These are phyloP conservation scores for Agrochola litura DNA, from an alignment of 2,888 invertebrate genomes.

Conservation along the genomic window DNA sequence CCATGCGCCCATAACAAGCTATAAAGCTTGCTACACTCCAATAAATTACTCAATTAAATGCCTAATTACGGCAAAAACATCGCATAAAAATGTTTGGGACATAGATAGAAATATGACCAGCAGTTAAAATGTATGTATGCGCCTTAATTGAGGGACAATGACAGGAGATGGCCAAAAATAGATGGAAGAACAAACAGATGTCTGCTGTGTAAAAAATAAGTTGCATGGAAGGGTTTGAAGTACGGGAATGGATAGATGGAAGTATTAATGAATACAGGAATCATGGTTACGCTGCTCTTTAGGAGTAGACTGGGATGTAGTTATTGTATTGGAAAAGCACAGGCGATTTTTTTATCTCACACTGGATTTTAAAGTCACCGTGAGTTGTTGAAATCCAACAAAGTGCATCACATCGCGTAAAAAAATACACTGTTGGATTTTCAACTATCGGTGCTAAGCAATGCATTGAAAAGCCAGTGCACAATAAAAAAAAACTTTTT, in stretches of 20 bases:
- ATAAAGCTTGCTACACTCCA: slow-evolving; percentile 73
- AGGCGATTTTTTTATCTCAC: too few relatives aligned
- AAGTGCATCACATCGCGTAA: too few relatives aligned
- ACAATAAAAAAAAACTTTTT: too few relatives aligned
- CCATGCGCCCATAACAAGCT: slow-evolving; percentile 61
- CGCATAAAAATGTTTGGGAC: slow-evolving; percentile 62
- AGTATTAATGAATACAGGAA: not conserved
- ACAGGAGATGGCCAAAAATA: slow-evolving; percentile 85
- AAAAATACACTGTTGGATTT: too few relatives aligned
- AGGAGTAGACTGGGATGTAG: not conserved
- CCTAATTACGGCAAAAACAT: slow-evolving; percentile 80
- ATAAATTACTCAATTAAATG: slow-evolving; percentile 85
- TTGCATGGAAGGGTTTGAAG: slow-evolving; percentile 62
- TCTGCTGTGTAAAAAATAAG: slow-evolving; percentile 78
- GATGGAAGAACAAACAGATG: slow-evolving; percentile 87
- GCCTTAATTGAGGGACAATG: slow-evolving; percentile 86
- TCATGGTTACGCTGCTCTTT: not conserved
- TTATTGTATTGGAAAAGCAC: too few relatives aligned
- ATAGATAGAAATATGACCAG: slow-evolving; percentile 81
- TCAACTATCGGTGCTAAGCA: too few relatives aligned
- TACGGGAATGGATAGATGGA: slow-evolving; percentile 7
- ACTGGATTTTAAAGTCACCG: too few relatives aligned
- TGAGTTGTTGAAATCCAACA: too few relatives aligned
- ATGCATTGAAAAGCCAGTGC: too few relatives aligned
- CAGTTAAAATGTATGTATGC: slow-evolving; percentile 81